Conservation (phyloP, 2,888 invertebrate genomes). For the Chymomyza procnemis region DNA sequence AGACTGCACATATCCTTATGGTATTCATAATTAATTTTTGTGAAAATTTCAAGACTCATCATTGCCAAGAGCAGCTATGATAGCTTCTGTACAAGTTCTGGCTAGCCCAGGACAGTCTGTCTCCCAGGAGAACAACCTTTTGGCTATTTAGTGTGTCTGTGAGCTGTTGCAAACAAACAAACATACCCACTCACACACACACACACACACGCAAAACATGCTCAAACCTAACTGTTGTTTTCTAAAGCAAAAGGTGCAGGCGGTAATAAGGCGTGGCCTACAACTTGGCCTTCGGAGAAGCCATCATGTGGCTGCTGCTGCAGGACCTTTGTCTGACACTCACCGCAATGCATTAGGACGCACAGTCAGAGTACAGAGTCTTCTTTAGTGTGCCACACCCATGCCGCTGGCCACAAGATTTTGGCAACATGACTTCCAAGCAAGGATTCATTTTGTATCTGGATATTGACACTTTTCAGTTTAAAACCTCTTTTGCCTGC, state of each 20-base stretch:
- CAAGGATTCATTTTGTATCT: conserved; percentile 38
- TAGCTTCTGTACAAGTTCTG: neutral
- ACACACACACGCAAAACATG: conserved; percentile 39
- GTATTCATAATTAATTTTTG: conserved; percentile 72
- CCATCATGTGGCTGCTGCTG: conserved; percentile 9
- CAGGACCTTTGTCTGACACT: neutral
- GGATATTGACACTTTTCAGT: conserved; percentile 62
- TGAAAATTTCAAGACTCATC: conserved; percentile 70
- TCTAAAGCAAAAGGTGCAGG: neutral
- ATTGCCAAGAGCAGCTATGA: conserved; percentile 27
- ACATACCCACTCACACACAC: conserved; percentile 24
- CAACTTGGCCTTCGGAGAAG: conserved; percentile 35
- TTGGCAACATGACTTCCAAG: neutral
- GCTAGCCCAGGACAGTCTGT: conserved; percentile 29
- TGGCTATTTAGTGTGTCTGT: conserved; percentile 74
- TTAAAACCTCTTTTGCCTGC: conserved; percentile 15
- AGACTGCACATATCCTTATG: conserved; percentile 35
- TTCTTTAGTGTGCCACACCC: conserved; percentile 21
- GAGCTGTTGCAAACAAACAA: conserved; percentile 38
- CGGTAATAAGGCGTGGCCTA: conserved; percentile 39
- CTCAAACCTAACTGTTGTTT: neutral
- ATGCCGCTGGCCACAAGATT: conserved; percentile 5
- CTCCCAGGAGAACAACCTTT: conserved; percentile 72
- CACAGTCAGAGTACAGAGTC: neutral
- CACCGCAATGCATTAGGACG: neutral